These are phyloP conservation scores for Cordilura impudica DNA, from an alignment of 2,888 invertebrate genomes.

Conservation along the genomic window DNA sequence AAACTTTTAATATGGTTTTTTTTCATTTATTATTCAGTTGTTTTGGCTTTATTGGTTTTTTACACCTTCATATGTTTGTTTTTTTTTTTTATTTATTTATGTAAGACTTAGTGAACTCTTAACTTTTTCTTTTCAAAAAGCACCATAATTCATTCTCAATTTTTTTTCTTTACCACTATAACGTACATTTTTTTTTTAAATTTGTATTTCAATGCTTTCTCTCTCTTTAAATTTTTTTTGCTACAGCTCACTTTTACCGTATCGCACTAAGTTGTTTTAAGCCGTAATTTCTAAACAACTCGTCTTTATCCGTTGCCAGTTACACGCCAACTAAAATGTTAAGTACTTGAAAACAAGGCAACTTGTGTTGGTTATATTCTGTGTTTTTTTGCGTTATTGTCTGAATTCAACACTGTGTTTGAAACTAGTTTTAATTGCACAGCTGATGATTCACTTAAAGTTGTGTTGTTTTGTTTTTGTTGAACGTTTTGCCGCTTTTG, in stretches of 20 bases:
- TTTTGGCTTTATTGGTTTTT: background rate
- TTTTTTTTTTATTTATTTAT: constrained; percentile 3
- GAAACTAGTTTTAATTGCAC: constrained; percentile 58
- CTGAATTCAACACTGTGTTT: constrained; percentile 23
- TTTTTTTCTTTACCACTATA: constrained; percentile 1
- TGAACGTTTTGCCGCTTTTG: background rate
- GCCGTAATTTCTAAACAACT: constrained; percentile 33
- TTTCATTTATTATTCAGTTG: constrained; percentile 13
- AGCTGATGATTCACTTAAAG: constrained; percentile 53
- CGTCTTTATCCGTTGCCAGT: constrained; percentile 55
- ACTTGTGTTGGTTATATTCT: constrained; percentile 1
- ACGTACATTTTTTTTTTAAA: constrained; percentile 51
- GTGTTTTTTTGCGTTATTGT: background rate
- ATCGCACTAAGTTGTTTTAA: constrained; percentile 9
- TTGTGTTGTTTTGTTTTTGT: constrained; percentile 2
- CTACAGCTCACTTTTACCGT: background rate
- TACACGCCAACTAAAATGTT: constrained; percentile 53
- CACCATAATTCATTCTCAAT: background rate
- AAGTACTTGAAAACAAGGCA: constrained; percentile 20
- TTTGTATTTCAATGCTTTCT: constrained; percentile 7
- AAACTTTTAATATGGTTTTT: constrained; percentile 15
- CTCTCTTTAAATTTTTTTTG: constrained; percentile 8
- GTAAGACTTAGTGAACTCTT: background rate
- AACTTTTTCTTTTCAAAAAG: constrained; percentile 10
- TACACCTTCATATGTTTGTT: background rate